A percentile compares a stretch with the other conserved stretches of the same genome.
Conservation (phyloP, 2,888 invertebrate species). For the Acutogordius australiensis region DNA sequence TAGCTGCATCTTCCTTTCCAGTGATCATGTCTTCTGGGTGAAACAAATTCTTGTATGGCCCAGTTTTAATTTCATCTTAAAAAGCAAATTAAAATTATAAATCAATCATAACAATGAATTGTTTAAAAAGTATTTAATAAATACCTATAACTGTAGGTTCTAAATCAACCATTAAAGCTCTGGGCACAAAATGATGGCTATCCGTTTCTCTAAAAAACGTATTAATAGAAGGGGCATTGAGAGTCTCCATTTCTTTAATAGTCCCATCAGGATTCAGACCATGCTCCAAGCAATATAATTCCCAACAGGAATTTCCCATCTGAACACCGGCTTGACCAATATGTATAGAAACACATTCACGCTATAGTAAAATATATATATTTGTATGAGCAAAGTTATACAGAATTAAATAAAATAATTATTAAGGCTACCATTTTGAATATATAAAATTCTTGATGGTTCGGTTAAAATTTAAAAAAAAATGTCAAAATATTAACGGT, state of each 20-base stretch:
- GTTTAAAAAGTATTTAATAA: slow-evolving; percentile 11
- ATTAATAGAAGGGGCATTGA: slow-evolving; percentile 30
- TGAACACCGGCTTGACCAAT: slow-evolving; percentile 29
- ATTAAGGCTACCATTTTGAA: no score
- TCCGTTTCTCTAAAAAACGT: slow-evolving; percentile 42
- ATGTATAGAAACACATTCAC: slow-evolving; percentile 27
- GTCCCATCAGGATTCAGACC: slow-evolving; percentile 43
- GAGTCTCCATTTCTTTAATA: slow-evolving; percentile 32
- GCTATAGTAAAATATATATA: no score
- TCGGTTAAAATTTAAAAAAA: no score
- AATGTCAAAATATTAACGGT: no score
- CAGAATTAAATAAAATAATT: no score
- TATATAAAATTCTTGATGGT: no score
- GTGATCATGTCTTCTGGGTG: slow-evolving; percentile 88
- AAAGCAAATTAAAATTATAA: neutral
- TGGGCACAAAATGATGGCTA: slow-evolving; percentile 67
- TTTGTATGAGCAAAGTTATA: no score
- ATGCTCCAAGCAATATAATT: slow-evolving; percentile 30
- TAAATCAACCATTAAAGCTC: slow-evolving; percentile 67
- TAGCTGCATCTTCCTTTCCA: slow-evolving; percentile 84
- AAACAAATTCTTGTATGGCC: slow-evolving; percentile 57
- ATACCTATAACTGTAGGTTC: slow-evolving; percentile 42
- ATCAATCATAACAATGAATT: neutral
- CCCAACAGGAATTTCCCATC: slow-evolving; percentile 20
- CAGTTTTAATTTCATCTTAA: slow-evolving; percentile 25